Conservation (phyloP, 2,797 vertebrate species). For the Cynodonichthys magdalenae region DNA sequence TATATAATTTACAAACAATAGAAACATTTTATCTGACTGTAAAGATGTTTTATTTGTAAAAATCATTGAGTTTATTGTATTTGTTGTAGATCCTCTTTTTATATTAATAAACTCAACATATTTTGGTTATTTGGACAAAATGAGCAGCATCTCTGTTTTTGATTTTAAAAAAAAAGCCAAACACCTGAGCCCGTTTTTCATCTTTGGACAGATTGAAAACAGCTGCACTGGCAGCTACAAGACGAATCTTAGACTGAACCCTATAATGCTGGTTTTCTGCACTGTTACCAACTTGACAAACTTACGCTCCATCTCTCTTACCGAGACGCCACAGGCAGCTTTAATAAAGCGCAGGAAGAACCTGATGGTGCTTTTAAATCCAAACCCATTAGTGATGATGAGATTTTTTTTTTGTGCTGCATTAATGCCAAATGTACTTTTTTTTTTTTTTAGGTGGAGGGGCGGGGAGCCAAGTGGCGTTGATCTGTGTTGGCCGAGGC, state of each 20-base stretch:
- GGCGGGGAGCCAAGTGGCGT: conserved; percentile 50
- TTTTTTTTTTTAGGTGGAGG: conserved; percentile 11
- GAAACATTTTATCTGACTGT: too few relatives aligned
- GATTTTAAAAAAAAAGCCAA: conserved; percentile 1
- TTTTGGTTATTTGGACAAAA: neutral
- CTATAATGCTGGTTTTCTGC: conserved; percentile 43
- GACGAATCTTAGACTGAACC: conserved; percentile 44
- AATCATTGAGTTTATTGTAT: neutral
- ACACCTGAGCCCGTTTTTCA: conserved; percentile 19
- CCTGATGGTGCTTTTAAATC: conserved; percentile 22
- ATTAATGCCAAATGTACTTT: conserved; percentile 39
- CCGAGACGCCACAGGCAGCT: conserved; percentile 38
- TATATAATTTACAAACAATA: too few relatives aligned
- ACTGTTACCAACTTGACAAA: conserved; percentile 50
- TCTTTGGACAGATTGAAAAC: conserved; percentile 8
- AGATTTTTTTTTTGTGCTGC: conserved; percentile 31
- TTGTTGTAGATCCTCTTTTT: neutral
- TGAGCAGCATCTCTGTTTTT: neutral
- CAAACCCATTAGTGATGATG: conserved; percentile 2
- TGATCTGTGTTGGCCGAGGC: conserved; percentile 73
- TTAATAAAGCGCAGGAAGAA: conserved; percentile 27
- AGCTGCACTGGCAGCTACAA: conserved; percentile 26
- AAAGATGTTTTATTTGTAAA: too few relatives aligned
- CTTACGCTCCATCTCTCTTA: conserved; percentile 53
- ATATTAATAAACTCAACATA: neutral